phyloP scores from a whole-genome alignment of 2,113 vertebrate species.

The Pelobates fuscus region DNA sequence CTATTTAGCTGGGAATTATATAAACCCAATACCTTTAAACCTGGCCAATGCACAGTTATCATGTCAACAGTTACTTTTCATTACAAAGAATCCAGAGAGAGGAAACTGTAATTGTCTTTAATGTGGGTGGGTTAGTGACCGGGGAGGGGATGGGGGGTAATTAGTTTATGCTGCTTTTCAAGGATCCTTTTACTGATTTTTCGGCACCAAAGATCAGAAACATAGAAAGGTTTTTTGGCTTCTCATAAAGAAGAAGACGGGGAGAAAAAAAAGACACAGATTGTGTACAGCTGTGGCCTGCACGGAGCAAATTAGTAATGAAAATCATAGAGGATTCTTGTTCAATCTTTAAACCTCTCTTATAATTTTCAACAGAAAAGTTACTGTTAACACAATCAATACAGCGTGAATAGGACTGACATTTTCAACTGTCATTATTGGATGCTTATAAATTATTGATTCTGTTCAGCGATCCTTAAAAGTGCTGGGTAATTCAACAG shows the following conservation, averaged over 20 bases:
- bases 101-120: background rate
- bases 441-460: too few species aligned
- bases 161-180: background rate
- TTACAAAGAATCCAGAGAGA: slow-evolving; percentile 25
- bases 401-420: too few species aligned
- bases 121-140: background rate
- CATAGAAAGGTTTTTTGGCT: background rate
- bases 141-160: background rate
- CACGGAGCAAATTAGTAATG: background rate
- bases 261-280: background rate
- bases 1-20: too few species aligned
- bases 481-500: too few species aligned
- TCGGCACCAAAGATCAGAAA: background rate
- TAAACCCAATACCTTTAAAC: background rate
- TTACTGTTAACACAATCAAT: too few species aligned
- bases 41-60: slow-evolving; percentile 9
- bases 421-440: too few species aligned
- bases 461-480: too few species aligned
- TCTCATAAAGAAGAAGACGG: background rate
- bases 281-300: background rate
- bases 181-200: background rate
- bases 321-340: too few species aligned
- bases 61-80: slow-evolving; percentile 28
- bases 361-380: too few species aligned
- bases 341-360: too few species aligned